Percentiles rank a stretch among this genome's conserved stretches.
phyloP scores from a whole-genome alignment of 2,113 vertebrate genomes.

The Cavia porcellus region DNA sequence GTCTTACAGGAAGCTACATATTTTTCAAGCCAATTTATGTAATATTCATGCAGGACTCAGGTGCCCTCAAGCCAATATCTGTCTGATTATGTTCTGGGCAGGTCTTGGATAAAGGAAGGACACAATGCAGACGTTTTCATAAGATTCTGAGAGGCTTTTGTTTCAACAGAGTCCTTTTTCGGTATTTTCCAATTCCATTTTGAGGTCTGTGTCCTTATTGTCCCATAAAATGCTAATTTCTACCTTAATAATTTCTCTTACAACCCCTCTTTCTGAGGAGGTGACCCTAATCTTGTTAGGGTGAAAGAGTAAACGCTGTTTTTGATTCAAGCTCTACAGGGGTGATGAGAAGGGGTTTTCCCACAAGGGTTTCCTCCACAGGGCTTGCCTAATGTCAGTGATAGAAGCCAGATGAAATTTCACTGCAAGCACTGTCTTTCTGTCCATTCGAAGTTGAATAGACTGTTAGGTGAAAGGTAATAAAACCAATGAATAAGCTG shows the following conservation, averaged over 20 bases:
- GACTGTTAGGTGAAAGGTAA: background rate
- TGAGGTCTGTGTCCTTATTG: background rate
- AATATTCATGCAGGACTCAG: background rate
- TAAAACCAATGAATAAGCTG: background rate
- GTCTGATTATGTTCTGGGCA: background rate
- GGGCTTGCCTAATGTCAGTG: background rate
- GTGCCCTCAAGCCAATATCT: background rate
- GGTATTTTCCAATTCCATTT: background rate
- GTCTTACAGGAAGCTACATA: background rate
- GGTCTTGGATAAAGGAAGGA: background rate
- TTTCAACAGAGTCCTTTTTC: background rate
- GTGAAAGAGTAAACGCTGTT: background rate
- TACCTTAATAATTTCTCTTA: background rate
- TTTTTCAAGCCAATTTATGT: background rate
- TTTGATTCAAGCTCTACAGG: background rate
- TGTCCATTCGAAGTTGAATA: background rate
- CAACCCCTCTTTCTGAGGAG: background rate
- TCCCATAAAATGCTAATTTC: background rate
- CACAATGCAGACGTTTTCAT: background rate
- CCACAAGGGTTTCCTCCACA: background rate
- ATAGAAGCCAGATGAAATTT: background rate
- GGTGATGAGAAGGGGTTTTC: accelerated
- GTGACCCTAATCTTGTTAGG: background rate
- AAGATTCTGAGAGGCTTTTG: background rate
- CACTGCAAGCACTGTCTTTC: background rate